These are phyloP conservation scores for Cancer borealis DNA, from an alignment of 2,888 invertebrate species.

Conservation along the genomic window DNA sequence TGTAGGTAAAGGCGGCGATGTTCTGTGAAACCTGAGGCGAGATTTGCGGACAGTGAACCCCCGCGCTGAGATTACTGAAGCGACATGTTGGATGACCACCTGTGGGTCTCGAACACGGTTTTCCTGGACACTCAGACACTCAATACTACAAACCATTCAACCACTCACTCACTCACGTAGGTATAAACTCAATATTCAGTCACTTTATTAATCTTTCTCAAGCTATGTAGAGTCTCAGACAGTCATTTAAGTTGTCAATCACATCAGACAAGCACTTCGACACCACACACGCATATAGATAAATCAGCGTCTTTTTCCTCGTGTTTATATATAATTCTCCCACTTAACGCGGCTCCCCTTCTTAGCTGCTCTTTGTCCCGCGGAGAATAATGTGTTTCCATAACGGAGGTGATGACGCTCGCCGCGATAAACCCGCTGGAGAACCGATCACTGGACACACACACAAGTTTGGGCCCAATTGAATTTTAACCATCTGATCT, in stretches of 20 bases:
- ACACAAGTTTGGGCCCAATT: slow-evolving; percentile 27
- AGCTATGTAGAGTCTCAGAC: background rate
- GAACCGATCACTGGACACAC: slow-evolving; percentile 22
- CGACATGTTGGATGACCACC: slow-evolving; percentile 4
- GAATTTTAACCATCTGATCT: slow-evolving; percentile 44
- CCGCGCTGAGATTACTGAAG: background rate
- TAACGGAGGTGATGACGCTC: background rate
- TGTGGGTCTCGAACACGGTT: background rate
- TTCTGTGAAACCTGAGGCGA: slow-evolving; percentile 17
- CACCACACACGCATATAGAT: background rate
- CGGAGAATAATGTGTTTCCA: background rate
- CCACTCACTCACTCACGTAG: background rate
- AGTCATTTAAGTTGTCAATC: background rate
- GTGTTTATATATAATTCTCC: background rate
- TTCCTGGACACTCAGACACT: background rate
- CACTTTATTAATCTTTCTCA: background rate
- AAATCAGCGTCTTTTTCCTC: background rate
- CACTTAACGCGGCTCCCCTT: background rate
- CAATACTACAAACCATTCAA: background rate
- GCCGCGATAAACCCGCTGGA: slow-evolving; percentile 9
- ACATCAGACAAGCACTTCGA: background rate
- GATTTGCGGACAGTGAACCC: background rate
- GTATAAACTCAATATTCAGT: background rate
- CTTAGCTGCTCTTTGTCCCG: background rate
- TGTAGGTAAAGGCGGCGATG: background rate